Evolutionary conservation across 2,888 invertebrate genomes (phyloP).

Genomic region (Griposia aprilina): DNA sequence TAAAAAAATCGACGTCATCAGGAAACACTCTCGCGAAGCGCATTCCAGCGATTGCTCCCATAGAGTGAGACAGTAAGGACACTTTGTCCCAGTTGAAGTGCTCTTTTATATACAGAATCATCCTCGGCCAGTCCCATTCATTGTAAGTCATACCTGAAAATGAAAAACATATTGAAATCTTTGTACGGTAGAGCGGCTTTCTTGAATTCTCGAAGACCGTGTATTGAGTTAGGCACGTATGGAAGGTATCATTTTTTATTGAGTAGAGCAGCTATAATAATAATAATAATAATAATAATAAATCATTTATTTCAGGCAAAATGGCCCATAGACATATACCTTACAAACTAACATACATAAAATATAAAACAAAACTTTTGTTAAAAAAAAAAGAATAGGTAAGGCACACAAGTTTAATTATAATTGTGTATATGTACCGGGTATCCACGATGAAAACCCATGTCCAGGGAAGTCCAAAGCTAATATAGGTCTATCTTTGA

Average conservation of each 20-base stretch:
- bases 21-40: constrained; percentile 92
- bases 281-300: no score
- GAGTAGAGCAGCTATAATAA: no score
- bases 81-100: constrained; percentile 93
- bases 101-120: constrained; percentile 91
- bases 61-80: constrained; percentile 92
- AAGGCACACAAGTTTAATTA: neutral
- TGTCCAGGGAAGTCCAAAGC: constrained; percentile 93
- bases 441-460: constrained; percentile 92
- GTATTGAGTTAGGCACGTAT: neutral
- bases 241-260: neutral
- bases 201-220: neutral
- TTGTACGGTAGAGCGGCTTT: neutral
- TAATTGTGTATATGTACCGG: constrained; percentile 81
- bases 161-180: neutral
- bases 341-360: no score
- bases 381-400: no score
- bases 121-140: constrained; percentile 82
- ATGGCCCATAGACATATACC: no score
- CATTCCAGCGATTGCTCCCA: constrained; percentile 92
- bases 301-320: no score
- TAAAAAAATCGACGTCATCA: constrained; percentile 90
- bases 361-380: no score
- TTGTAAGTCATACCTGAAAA: constrained; percentile 84
- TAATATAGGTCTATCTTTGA: constrained; percentile 83